Conservation (phyloP, 1,140 invertebrate genomes). For the Drosophila ananassae region DNA sequence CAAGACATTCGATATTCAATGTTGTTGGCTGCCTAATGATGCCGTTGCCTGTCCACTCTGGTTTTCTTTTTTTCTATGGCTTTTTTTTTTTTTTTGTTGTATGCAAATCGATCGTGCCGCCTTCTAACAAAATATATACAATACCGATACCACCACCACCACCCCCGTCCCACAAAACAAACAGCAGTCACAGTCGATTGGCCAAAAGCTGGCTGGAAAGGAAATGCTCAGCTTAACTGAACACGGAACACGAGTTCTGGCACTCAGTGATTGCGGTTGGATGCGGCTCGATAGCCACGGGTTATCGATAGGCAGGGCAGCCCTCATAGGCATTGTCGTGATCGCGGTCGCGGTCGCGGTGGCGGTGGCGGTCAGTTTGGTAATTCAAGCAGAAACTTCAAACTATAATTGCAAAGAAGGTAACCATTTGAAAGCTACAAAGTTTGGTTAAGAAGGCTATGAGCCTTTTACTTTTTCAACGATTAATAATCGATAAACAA, state of each 20-base stretch:
- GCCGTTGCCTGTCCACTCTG: conserved; percentile 23
- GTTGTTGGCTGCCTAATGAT: conserved; percentile 35
- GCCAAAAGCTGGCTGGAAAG: conserved; percentile 25
- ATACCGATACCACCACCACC: not conserved
- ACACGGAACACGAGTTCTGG: conserved; percentile 44
- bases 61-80: conserved; percentile 14
- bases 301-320: conserved; percentile 18
- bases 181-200: conserved; percentile 55
- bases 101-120: conserved; percentile 52
- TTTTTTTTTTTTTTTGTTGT: conserved; percentile 3
- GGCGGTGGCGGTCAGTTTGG: not conserved
- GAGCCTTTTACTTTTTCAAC: not conserved
- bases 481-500: not conserved
- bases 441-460: too few species aligned
- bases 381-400: not conserved
- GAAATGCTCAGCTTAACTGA: conserved; percentile 28
- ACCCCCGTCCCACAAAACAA: not conserved
- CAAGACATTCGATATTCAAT: conserved; percentile 37
- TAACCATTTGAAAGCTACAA: not conserved
- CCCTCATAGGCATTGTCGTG: not conserved
- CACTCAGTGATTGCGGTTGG: conserved; percentile 50
- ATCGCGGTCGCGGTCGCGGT: not conserved
- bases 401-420: not conserved
- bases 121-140: conserved; percentile 12
- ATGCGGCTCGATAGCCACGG: conserved; percentile 41